Percentiles rank a stretch among this genome's conserved stretches.
phyloP scores from a whole-genome alignment of 2,113 vertebrate species.

The Melanerpes formicivorus region DNA sequence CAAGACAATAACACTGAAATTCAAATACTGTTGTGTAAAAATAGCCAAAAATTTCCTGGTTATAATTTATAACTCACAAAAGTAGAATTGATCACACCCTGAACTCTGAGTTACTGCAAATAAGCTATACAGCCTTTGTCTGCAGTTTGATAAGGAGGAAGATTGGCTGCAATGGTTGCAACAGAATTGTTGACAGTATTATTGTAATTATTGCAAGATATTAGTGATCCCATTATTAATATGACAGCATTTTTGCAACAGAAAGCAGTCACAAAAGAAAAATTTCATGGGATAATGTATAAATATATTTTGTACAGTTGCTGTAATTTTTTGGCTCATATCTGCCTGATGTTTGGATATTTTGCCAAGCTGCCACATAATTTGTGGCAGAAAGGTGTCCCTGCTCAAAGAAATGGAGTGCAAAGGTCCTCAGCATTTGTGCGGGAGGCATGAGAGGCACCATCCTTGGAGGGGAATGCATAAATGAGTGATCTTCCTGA shows the following conservation, averaged over 20 bases:
- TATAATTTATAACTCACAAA: background rate
- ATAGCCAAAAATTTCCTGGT: background rate
- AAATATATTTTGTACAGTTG: background rate
- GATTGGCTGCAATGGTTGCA: background rate
- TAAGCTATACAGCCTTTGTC: background rate
- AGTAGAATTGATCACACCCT: background rate
- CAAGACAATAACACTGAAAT: background rate
- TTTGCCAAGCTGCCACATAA: accelerated
- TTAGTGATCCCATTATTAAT: background rate
- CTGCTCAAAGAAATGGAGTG: accelerated
- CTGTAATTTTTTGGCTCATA: background rate
- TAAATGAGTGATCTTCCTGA: background rate
- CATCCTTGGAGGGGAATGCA: accelerated
- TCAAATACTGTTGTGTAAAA: background rate
- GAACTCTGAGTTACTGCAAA: background rate
- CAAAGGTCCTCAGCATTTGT: accelerated
- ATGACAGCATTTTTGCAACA: background rate
- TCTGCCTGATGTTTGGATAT: background rate
- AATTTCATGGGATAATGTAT: background rate
- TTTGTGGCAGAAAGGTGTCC: background rate
- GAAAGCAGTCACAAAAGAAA: background rate
- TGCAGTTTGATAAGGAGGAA: background rate
- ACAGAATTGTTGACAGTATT: background rate
- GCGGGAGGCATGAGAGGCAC: background rate
- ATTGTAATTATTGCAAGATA: no score